Base-by-base conservation (phyloP, 1,140 invertebrate genomes). In the Drosophila busckii region DNA sequence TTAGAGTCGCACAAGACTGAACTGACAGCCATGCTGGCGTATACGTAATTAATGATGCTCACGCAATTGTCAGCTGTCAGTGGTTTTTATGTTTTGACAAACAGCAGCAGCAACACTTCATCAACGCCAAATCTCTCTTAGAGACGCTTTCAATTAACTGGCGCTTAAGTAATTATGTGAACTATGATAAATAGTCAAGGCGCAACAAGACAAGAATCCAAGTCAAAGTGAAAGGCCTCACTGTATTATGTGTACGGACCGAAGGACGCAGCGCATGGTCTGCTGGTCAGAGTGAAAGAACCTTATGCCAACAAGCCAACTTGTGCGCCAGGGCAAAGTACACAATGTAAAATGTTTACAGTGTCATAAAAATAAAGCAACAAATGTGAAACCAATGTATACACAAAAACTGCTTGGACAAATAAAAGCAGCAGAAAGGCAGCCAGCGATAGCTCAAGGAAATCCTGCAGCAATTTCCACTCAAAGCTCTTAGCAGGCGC, bases 301-400 rank as follows among this genome's bases (percentile, higher is more conserved):
- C 31, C 5, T 23, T 9, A 26, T 16, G 53, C 35, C 37, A 52
- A 50, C 34, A 50, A 32, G 32, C 34, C 35, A 44, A 56, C 40
- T n/a, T 42, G 31, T 23, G 40, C n/a, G 17, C 20, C 31, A 35
- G 9, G 25, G 22, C 22, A n/a, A 20, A 22, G 31, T 17, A 42
- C 58, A 58, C 64, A 73, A 68, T 73, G 66, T 70, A 61, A 66
- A 80, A 80, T 80, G 65, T 83, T 83, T 66, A 70, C 76, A 70
- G 75, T 82, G 70, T 80, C 75, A 75, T 80, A 83, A 83, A 80
- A 75, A 82, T 82, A 66, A 55, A 80, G 70, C 67, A 80, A 61
- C 75, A 75, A 75, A 58, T 83, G 55, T 23, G 52, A 55, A 59
- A 62, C 54, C 75, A 61, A 45, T 29, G 35, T 44, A 49, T 60